Base-by-base conservation (phyloP, 1,140 invertebrate species). In the Paraescarpia echinospica region DNA sequence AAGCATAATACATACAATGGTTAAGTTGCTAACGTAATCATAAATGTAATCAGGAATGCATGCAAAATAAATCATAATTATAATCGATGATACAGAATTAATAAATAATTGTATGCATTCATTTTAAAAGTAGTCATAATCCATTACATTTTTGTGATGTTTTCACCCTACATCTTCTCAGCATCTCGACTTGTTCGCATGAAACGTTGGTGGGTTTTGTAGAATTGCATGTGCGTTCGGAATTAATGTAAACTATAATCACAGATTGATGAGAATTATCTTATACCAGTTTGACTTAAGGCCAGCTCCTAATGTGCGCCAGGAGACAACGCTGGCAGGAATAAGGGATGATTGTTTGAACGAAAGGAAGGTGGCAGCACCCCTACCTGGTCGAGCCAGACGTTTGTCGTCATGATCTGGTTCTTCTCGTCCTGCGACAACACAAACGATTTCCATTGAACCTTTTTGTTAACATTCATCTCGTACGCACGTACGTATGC, bases 321-420 rank as follows among this genome's bases (percentile, higher is more conserved):
- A 27, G 27, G 59, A 27, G 59, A 4, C 59, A 18, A 77, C 59
- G 59, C 59, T 18, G n/a, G 14, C n/a, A 5, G 4, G 35, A 0
- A 31, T 90, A 22, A 0, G 33, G n/a, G 0, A 34, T 9, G 18
- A 34, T 9, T 90, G 35, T 4, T 4, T 12, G 33, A 5, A 34
- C n/a, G 90, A 4, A 34, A 22, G 14, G 35, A 90, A 34, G 59
- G 59, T 77, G 22, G 9, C 27, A 91, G 14, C 34, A 90, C 98
- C n/a, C n/a, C 98, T 97, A 98, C 98, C 96, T 99, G 98, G 96
- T 99, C 98, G 35, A 99, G 96, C 98, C 98, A 99, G 35, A 99
- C 98, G 97, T 99, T 99, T 0, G 98, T 99, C 27, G 98, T 99
- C 94, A 99, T 97, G 95, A 99, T 99, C 97, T 99, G 98, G 96